Conservation (phyloP, 2,797 vertebrate genomes). For the Ibycter americanus region DNA sequence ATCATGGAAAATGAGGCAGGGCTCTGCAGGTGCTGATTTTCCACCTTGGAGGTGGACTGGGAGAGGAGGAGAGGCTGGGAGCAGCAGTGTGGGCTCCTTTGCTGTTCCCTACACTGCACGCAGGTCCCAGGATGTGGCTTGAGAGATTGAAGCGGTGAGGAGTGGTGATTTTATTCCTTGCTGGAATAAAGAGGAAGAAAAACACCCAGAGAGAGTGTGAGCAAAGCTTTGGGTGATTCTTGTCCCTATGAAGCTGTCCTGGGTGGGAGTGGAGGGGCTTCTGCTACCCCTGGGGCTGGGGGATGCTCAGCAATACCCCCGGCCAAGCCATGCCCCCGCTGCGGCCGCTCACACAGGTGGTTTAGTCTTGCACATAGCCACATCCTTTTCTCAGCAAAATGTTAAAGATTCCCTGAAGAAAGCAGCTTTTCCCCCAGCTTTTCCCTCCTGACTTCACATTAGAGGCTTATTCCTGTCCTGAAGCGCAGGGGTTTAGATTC, state of each 20-base stretch:
- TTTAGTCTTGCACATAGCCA: background rate
- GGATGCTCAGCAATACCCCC: background rate
- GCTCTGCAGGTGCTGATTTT: background rate
- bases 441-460: background rate
- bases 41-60: background rate
- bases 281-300: background rate
- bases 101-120: fast-evolving
- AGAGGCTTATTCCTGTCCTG: background rate
- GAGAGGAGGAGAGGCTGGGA: background rate
- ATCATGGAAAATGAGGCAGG: conserved; percentile 1
- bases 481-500: background rate
- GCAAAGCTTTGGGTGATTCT: background rate
- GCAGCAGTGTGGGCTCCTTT: background rate
- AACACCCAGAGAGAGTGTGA: background rate
- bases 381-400: background rate
- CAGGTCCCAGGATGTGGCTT: background rate
- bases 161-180: background rate
- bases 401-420: background rate
- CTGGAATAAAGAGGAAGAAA: background rate
- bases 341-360: fast-evolving
- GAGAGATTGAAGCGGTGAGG: background rate
- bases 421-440: background rate
- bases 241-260: fast-evolving
- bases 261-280: background rate
- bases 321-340: background rate